Percentiles rank a stretch among this genome's conserved stretches.
phyloP scores from a whole-genome alignment of 2,888 invertebrate species.

The Beris chalybata region DNA sequence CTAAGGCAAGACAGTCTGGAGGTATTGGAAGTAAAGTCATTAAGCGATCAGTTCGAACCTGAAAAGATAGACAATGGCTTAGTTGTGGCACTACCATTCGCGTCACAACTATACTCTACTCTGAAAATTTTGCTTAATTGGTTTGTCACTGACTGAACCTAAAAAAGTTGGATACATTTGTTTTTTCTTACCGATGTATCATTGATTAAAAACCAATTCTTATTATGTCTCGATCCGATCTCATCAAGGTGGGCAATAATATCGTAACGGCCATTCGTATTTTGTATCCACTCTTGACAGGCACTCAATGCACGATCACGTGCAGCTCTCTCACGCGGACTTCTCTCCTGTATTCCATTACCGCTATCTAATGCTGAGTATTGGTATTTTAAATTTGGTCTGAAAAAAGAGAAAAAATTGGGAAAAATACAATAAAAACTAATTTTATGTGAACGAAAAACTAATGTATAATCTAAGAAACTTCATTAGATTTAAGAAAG shows the following conservation, averaged over 20 bases:
- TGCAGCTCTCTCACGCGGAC: constrained; percentile 66
- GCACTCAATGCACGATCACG: constrained; percentile 68
- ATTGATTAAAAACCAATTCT: constrained; percentile 89
- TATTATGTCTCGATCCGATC: constrained; percentile 82
- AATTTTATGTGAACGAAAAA: too few relatives aligned
- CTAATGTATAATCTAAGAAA: too few relatives aligned
- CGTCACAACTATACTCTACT: too few relatives aligned
- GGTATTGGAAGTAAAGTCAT: constrained; percentile 56
- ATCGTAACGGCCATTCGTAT: constrained; percentile 71
- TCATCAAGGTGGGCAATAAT: constrained; percentile 77
- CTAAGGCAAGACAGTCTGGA: constrained; percentile 56
- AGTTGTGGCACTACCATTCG: too few relatives aligned
- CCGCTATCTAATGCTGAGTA: constrained; percentile 68
- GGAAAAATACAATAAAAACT: too few relatives aligned
- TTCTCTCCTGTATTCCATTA: constrained; percentile 62
- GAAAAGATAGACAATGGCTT: not conserved
- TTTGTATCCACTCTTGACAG: constrained; percentile 61
- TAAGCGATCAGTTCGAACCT: constrained; percentile 57
- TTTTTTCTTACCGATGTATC: constrained; percentile 67
- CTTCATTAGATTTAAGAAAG: too few relatives aligned
- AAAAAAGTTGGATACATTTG: too few relatives aligned
- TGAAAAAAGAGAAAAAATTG: constrained; percentile 38
- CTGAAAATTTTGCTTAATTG: too few relatives aligned
- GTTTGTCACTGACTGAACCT: too few relatives aligned
- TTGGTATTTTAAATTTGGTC: constrained; percentile 58